A percentile compares a stretch with the other conserved stretches of the same genome.
These are phyloP conservation scores for Blastobasis adustella DNA, from an alignment of 2,888 invertebrate species.

Conservation along the genomic window DNA sequence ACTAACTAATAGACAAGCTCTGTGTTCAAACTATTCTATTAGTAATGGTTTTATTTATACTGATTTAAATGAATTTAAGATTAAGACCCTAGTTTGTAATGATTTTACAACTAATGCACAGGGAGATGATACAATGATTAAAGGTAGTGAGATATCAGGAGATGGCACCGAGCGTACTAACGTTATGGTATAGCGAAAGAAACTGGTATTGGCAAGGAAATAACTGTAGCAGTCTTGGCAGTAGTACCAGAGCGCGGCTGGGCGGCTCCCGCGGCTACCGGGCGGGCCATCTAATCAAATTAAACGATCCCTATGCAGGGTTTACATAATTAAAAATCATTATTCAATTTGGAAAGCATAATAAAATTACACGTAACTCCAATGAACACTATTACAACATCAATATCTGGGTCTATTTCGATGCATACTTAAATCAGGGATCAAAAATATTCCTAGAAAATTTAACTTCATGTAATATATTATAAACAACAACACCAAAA, in stretches of 20 bases:
- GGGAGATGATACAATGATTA: conserved; percentile 36
- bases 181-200: conserved; percentile 32
- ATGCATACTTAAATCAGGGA: conserved; percentile 58
- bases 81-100: conserved; percentile 30
- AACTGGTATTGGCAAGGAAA: conserved; percentile 33
- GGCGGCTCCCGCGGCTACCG: conserved; percentile 18
- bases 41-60: conserved; percentile 17
- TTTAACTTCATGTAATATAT: conserved; percentile 36
- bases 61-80: conserved; percentile 30
- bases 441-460: conserved; percentile 61
- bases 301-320: conserved; percentile 60
- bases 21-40: conserved; percentile 34
- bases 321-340: conserved; percentile 39
- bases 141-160: conserved; percentile 29
- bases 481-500: conserved; percentile 61
- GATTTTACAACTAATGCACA: conserved; percentile 36
- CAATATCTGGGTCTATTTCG: conserved; percentile 68
- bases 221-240: conserved; percentile 19
- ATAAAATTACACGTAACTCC: conserved; percentile 47
- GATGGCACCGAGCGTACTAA: conserved; percentile 43
- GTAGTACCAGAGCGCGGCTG: too few species aligned
- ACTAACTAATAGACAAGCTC: conserved; percentile 51
- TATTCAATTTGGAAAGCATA: conserved; percentile 41
- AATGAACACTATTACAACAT: conserved; percentile 66
- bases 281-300: conserved; percentile 60